phyloP scores from a whole-genome alignment of 2,113 vertebrate species.

The Polyodon spathula region DNA sequence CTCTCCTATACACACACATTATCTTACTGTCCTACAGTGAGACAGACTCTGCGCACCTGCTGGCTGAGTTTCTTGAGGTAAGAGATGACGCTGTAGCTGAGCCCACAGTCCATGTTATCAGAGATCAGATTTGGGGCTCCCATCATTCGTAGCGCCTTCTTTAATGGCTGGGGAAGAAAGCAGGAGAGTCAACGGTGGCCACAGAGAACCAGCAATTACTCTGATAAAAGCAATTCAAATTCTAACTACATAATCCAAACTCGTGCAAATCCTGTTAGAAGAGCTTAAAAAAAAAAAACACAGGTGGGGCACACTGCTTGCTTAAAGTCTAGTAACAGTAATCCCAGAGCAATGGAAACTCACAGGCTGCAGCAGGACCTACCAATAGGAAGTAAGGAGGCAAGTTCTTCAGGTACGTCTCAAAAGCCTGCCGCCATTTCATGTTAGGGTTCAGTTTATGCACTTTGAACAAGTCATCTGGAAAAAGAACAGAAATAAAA shows the following conservation, averaged over 20 bases:
- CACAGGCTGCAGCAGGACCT: constrained; percentile 44
- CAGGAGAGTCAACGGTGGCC: too few relatives aligned
- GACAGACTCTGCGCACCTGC: too few relatives aligned
- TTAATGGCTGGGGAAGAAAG: constrained; percentile 58
- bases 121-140: constrained; percentile 76
- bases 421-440: constrained; percentile 73
- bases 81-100: constrained; percentile 79
- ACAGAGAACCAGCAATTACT: too few relatives aligned
- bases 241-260: constrained; percentile 48
- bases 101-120: constrained; percentile 79
- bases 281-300: constrained; percentile 48
- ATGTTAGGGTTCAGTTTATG: constrained; percentile 74
- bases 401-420: constrained; percentile 75
- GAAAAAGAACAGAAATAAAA: not conserved
- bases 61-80: constrained; percentile 83
- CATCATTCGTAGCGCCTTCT: constrained; percentile 80
- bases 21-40: too few relatives aligned
- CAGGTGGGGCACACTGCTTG: constrained; percentile 45
- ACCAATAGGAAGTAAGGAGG: constrained; percentile 73
- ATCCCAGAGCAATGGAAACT: constrained; percentile 28
- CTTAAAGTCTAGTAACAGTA: constrained; percentile 38
- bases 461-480: constrained; percentile 74
- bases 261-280: constrained; percentile 70
- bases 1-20: too few relatives aligned
- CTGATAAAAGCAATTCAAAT: not conserved